A percentile compares a stretch with the other conserved stretches of the same genome.
Conservation (phyloP, 1,140 invertebrate species). For the Aporrectodea caliginosa region DNA sequence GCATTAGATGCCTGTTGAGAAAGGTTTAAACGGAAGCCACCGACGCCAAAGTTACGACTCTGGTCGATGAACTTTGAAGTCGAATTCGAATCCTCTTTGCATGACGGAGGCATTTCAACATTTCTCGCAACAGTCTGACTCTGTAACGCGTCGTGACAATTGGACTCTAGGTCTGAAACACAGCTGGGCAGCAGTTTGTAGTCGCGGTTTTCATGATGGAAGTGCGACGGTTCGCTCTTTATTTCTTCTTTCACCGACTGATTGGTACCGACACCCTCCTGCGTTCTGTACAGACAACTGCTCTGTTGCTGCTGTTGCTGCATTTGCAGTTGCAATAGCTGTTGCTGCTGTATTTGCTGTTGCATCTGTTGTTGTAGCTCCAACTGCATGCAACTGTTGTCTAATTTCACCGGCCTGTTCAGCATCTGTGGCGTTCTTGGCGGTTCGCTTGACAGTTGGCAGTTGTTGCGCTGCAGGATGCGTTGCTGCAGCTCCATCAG, state of each 20-base stretch:
- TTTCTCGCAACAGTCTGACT: background rate
- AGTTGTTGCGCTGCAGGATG: background rate
- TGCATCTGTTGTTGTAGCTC: too few relatives aligned
- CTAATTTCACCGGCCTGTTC: background rate
- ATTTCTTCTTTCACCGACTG: background rate
- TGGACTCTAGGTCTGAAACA: background rate
- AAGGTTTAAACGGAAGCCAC: too few relatives aligned
- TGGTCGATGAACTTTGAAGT: too few relatives aligned
- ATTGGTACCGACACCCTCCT: background rate
- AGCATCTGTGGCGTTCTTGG: background rate
- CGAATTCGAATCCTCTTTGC: too few relatives aligned
- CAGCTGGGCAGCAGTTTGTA: background rate
- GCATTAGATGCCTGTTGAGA: too few relatives aligned
- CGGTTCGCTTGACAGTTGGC: background rate
- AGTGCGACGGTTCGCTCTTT: background rate
- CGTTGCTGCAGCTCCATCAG: background rate
- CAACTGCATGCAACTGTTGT: slow-evolving; percentile 1
- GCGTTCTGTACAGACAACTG: background rate
- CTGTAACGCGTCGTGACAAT: background rate
- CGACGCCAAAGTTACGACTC: too few relatives aligned
- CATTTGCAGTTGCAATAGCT: background rate
- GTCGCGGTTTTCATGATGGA: background rate
- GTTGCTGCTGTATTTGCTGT: background rate
- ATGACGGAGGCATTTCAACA: too few relatives aligned
- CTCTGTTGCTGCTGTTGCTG: background rate